phyloP scores from a whole-genome alignment of 2,797 vertebrate species.

The Epinephelus awoara region DNA sequence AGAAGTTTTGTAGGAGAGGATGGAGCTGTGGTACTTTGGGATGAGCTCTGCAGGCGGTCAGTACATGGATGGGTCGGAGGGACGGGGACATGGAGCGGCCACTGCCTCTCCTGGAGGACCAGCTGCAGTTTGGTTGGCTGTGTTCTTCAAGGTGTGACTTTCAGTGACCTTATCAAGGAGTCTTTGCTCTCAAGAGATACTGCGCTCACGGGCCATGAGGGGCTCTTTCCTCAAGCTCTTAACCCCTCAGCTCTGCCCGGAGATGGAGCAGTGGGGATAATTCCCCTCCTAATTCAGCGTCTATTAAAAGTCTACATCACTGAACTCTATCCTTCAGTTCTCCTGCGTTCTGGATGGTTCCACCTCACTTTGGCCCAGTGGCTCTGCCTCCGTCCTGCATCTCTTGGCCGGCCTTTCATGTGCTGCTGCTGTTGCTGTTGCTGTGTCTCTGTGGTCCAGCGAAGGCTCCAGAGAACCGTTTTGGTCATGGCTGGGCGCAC shows the following conservation, averaged over 20 bases:
- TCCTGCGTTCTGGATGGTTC: constrained; percentile 87
- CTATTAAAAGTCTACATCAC: constrained; percentile 9
- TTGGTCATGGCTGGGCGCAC: constrained; percentile 81
- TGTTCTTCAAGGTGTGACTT: constrained; percentile 49
- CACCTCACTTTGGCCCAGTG: constrained; percentile 77
- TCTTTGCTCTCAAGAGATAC: constrained; percentile 44
- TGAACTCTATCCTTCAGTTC: constrained; percentile 66
- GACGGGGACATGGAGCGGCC: not conserved
- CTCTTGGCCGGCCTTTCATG: constrained; percentile 91
- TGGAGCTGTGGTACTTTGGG: constrained; percentile 71
- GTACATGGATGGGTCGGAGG: constrained; percentile 23
- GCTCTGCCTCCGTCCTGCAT: constrained; percentile 88
- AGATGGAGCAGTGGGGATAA: constrained; percentile 5
- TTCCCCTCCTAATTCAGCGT: constrained; percentile 26
- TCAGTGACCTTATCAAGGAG: constrained; percentile 49
- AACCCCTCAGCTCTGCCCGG: not conserved
- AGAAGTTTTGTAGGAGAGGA: constrained; percentile 41
- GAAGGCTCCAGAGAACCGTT: constrained; percentile 77
- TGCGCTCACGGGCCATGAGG: constrained; percentile 21
- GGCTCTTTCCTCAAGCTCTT: constrained; percentile 20
- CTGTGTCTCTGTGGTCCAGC: constrained; percentile 82
- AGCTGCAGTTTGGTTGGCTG: constrained; percentile 56
- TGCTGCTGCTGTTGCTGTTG: constrained; percentile 71
- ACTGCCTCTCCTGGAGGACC: constrained; percentile 51
- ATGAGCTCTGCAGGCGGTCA: constrained; percentile 64